phyloP scores from a whole-genome alignment of 1,140 invertebrate genomes.

The Anastatus disparis region DNA sequence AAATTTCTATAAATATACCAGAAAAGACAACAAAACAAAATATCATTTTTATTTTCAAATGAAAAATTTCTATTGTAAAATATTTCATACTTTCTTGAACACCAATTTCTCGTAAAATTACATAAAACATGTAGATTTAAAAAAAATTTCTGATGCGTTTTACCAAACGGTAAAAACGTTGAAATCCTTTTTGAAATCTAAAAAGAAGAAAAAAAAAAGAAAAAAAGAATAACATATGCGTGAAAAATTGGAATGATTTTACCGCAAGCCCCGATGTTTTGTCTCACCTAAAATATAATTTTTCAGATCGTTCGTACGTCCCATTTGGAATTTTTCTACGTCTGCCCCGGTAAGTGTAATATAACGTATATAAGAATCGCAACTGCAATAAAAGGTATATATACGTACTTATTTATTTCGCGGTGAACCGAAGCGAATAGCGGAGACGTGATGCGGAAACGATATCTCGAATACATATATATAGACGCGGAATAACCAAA shows the following conservation, averaged over 20 bases:
- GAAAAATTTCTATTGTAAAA: no score
- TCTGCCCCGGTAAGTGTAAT: slow-evolving; percentile 36
- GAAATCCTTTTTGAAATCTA: no score
- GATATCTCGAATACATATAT: slow-evolving; percentile 57
- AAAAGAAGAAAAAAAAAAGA: no score
- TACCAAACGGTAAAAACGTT: no score
- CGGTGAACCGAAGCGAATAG: slow-evolving; percentile 62
- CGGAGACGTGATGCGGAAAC: slow-evolving; percentile 62
- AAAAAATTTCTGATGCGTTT: no score
- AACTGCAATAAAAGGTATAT: slow-evolving; percentile 50
- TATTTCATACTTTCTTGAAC: no score
- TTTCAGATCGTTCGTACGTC: slow-evolving; percentile 32
- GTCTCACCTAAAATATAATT: slow-evolving; percentile 28
- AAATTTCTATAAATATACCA: no score
- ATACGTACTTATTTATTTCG: slow-evolving; percentile 61
- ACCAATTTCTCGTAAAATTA: no score
- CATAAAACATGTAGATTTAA: no score
- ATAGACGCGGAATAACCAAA: slow-evolving; percentile 57
- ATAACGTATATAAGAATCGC: slow-evolving; percentile 46
- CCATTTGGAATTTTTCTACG: slow-evolving; percentile 39
- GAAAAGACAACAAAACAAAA: no score
- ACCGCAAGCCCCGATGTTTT: background rate
- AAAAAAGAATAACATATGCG: no score
- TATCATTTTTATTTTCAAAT: no score
- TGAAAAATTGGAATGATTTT: slow-evolving; percentile 32